phyloP scores from a whole-genome alignment of 2,888 invertebrate species.

The Calameuta idolon region DNA sequence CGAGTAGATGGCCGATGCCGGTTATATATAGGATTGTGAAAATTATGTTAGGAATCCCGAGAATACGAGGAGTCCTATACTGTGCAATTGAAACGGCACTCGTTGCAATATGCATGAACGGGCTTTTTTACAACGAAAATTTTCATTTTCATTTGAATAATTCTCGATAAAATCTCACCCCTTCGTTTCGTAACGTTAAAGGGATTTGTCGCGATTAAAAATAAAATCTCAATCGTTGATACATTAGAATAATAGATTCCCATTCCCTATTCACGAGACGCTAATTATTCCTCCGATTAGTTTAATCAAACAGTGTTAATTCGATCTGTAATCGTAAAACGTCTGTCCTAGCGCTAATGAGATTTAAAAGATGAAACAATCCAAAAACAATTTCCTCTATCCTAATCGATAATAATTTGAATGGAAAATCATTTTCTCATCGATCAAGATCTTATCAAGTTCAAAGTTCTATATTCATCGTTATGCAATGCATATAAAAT shows the following conservation, averaged over 20 bases:
- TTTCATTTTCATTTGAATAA: constrained; percentile 12
- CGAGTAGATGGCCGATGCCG: background rate
- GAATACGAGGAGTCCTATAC: background rate
- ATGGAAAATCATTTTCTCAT: too few relatives aligned
- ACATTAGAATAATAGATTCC: background rate
- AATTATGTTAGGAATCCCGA: background rate
- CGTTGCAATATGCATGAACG: background rate
- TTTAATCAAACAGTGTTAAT: background rate
- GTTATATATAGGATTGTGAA: background rate
- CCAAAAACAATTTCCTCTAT: too few relatives aligned
- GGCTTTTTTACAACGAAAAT: background rate
- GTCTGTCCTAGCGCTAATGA: background rate
- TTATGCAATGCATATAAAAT: too few relatives aligned
- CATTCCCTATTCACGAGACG: background rate
- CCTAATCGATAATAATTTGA: too few relatives aligned
- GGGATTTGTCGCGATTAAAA: background rate
- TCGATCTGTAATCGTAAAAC: background rate
- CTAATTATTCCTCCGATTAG: background rate
- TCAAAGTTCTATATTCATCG: too few relatives aligned
- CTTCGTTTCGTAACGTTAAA: background rate
- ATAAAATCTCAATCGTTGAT: background rate
- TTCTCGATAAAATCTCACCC: constrained; percentile 6
- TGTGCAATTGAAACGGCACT: background rate
- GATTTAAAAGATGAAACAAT: background rate
- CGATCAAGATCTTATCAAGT: too few relatives aligned